Percentiles rank a stretch among this genome's conserved stretches.
These are phyloP conservation scores for Ophion slaviceki DNA, from an alignment of 2,888 invertebrate species.

Conservation along the genomic window DNA sequence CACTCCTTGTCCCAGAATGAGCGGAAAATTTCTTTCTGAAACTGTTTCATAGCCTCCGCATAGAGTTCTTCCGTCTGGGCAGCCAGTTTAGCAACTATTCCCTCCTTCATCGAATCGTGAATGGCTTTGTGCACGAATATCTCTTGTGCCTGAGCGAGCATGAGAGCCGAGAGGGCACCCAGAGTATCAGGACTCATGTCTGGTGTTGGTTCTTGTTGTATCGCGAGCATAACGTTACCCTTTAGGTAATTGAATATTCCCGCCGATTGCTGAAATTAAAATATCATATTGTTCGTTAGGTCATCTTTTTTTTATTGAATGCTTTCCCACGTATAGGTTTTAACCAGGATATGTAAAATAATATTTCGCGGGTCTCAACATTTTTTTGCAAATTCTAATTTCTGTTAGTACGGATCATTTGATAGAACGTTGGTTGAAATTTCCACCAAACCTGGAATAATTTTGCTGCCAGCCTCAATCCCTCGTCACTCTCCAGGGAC, in stretches of 20 bases:
- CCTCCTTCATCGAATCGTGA: slow-evolving; percentile 97
- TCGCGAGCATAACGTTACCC: slow-evolving; percentile 90
- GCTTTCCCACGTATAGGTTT: too few relatives aligned
- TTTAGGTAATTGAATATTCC: slow-evolving; percentile 96
- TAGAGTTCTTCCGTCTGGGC: slow-evolving; percentile 97
- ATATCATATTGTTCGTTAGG: slow-evolving; percentile 30
- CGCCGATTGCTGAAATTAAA: slow-evolving; percentile 89
- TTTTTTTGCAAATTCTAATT: not conserved
- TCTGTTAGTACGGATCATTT: not conserved
- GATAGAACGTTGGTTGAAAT: not conserved
- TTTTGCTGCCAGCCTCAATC: slow-evolving; percentile 96
- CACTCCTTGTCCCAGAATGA: slow-evolving; percentile 96
- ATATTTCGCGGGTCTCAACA: too few relatives aligned
- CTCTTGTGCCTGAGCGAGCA: slow-evolving; percentile 99
- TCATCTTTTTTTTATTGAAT: slow-evolving; percentile 45
- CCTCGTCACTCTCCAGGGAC: slow-evolving; percentile 95
- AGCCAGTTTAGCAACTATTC: slow-evolving; percentile 95
- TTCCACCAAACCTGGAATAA: slow-evolving; percentile 90
- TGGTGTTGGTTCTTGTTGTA: slow-evolving; percentile 97
- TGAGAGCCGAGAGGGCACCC: slow-evolving; percentile 92
- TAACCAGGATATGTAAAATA: too few relatives aligned
- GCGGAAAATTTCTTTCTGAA: slow-evolving; percentile 93
- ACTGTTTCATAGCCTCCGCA: slow-evolving; percentile 93
- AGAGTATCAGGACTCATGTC: slow-evolving; percentile 97
- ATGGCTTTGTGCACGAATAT: slow-evolving; percentile 98